Evolutionary conservation across 2,797 vertebrate genomes (phyloP), one percentile per base, ranked within the genome.

Genomic region (Jordanella pulchra): DNA sequence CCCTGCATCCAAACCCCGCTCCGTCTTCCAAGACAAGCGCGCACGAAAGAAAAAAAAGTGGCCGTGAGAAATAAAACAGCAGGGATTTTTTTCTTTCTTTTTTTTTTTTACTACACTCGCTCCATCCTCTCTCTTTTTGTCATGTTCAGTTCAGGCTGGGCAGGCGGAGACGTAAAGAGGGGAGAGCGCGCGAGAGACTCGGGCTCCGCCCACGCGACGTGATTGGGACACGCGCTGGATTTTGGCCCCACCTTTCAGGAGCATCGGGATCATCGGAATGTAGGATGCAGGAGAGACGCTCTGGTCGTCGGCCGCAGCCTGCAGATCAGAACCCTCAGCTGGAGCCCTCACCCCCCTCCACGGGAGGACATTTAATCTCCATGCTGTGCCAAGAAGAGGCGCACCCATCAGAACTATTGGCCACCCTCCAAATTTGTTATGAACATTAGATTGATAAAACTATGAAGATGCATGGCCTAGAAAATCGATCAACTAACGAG

Each of bases 61-160:
- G 15, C 81, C 72, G 76, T 66, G 78, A 82, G 75, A 80, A 84
- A 89, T 80, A 76, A 86, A 68, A 86, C 3, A 81, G 82, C 84
- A 78, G 78, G 80, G 85, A 71, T 87, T 35, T 7, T 35, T 35
- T 35, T 35, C 7, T 35, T 35, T 35, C 7, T 35, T 35, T 35
- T 35, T 35, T 35, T 35, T 35, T 7, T 35, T 90, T 83, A 83
- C 85, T 86, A 81, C 81, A 85, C 78, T 89, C 82, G 75, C 87
- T 92, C 91, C 92, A 94, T 94, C 95, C 93, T 92, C 92, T 61
- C 72, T 84, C 95, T 96, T 96, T 54, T 96, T 96, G 95, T 96
- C 95, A 93, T 89, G 93, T 94, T 93, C 91, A 80, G 89, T 89
- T 87, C 86, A 77, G 78, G 71, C 76, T 90, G 82, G 82, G 93